These are phyloP conservation scores for Rhyacichthys aspro DNA, from an alignment of 2,797 vertebrate genomes.

Conservation along the genomic window DNA sequence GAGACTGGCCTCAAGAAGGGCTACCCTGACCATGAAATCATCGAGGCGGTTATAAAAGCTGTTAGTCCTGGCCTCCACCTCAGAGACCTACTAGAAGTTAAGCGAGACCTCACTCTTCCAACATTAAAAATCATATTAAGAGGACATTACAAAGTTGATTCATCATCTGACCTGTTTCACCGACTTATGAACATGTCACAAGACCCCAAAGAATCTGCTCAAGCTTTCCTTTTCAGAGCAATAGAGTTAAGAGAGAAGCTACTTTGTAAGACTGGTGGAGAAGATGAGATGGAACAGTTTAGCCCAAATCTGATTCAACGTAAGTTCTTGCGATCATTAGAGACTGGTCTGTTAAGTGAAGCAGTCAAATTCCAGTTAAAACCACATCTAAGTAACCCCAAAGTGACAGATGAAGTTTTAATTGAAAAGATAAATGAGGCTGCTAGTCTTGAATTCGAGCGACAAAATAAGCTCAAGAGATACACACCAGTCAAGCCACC, in stretches of 20 bases:
- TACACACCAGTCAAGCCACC: not conserved
- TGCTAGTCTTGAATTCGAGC: conserved; percentile 9
- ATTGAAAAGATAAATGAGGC: conserved; percentile 18
- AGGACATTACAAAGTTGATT: conserved; percentile 28
- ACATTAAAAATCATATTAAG: conserved; percentile 15
- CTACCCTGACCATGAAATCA: conserved; percentile 16
- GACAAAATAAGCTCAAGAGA: conserved; percentile 15
- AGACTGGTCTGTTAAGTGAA: not conserved
- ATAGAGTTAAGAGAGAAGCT: conserved; percentile 18
- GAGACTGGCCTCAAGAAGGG: conserved; percentile 7
- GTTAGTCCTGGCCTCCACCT: conserved; percentile 25
- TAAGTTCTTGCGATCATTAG: not conserved
- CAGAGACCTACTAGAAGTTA: conserved; percentile 15
- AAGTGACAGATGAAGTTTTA: conserved; percentile 10
- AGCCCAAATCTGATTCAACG: not conserved
- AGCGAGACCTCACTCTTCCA: conserved; percentile 1
- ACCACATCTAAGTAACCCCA: conserved; percentile 2
- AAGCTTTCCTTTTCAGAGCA: conserved; percentile 2
- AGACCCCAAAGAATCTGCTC: conserved; percentile 15
- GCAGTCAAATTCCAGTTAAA: conserved; percentile 21
- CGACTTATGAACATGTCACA: conserved; percentile 14
- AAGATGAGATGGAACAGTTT: not conserved
- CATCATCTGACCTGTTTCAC: conserved; percentile 16
- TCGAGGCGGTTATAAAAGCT: conserved; percentile 23
- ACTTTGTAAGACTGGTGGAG: not conserved